Evolutionary conservation across 2,113 vertebrate genomes (phyloP).

Genomic region (Scartelaos histophorus): DNA sequence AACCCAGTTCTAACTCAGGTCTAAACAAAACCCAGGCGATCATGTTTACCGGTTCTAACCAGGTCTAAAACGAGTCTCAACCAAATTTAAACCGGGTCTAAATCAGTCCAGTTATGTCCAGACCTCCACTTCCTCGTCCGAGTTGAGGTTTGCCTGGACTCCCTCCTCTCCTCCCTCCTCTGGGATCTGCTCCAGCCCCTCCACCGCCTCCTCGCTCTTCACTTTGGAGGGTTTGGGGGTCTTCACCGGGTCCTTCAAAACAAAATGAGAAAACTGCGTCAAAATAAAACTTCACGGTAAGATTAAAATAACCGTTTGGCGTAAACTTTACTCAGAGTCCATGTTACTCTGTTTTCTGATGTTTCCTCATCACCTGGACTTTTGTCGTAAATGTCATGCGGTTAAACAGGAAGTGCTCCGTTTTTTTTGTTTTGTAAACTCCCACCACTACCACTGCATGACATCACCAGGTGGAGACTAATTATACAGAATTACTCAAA

Average conservation of each 20-base stretch:
- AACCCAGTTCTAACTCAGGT: background rate
- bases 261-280: constrained; percentile 35
- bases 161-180: constrained; percentile 74
- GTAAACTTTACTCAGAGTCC: too few species aligned
- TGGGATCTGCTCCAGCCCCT: constrained; percentile 62
- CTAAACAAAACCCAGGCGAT: background rate
- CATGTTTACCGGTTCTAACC: background rate
- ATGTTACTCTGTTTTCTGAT: too few species aligned
- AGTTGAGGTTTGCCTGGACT: constrained; percentile 79
- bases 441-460: too few species aligned
- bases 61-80: background rate
- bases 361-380: too few species aligned
- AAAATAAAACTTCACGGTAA: background rate
- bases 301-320: too few species aligned
- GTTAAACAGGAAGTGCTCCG: too few species aligned
- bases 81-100: background rate
- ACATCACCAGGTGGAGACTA: too few species aligned
- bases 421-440: too few species aligned
- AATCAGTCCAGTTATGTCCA: background rate
- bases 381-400: too few species aligned
- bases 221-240: constrained; percentile 79
- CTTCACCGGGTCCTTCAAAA: constrained; percentile 87
- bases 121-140: constrained; percentile 91
- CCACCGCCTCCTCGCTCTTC: constrained; percentile 77
- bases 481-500: too few species aligned